phyloP scores from a whole-genome alignment of 1,140 invertebrate species.

The Paracyclopina nana region DNA sequence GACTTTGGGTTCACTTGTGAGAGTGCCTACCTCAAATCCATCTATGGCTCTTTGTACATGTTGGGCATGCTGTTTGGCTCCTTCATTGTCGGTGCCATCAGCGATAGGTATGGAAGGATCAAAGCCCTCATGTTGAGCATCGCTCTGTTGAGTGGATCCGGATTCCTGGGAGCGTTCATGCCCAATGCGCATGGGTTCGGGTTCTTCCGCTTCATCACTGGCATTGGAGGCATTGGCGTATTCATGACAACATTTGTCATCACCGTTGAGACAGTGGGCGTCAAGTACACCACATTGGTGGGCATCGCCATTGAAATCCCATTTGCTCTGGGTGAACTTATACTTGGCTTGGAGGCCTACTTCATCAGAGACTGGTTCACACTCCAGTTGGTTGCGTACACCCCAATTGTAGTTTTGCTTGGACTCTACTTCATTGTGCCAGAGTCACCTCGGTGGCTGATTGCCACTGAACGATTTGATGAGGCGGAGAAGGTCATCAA shows the following conservation, averaged over 20 bases:
- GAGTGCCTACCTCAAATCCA: neutral
- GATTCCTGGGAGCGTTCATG: neutral
- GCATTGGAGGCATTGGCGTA: slow-evolving; percentile 11
- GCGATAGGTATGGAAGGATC: slow-evolving; percentile 4
- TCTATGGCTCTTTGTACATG: slow-evolving; percentile 6
- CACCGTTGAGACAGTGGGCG: slow-evolving; percentile 8
- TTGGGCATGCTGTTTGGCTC: slow-evolving; percentile 15
- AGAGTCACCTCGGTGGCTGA: slow-evolving; percentile 30
- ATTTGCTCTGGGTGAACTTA: slow-evolving; percentile 24
- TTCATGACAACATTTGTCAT: slow-evolving; percentile 16
- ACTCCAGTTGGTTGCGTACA: slow-evolving; percentile 21
- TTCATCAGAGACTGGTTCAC: slow-evolving; percentile 24
- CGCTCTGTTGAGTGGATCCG: neutral
- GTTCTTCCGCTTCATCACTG: slow-evolving; percentile 6
- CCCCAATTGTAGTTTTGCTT: slow-evolving; percentile 16
- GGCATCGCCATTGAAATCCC: slow-evolving; percentile 24
- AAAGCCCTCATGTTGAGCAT: slow-evolving; percentile 1
- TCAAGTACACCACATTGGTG: slow-evolving; percentile 13
- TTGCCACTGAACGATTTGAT: slow-evolving; percentile 24
- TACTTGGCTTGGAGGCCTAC: slow-evolving; percentile 24
- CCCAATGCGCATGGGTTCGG: neutral
- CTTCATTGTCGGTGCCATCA: slow-evolving; percentile 4
- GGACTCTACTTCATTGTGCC: slow-evolving; percentile 25
- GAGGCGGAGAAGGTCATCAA: slow-evolving; percentile 24
- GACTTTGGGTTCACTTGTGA: neutral